Percentiles rank a stretch among this genome's conserved stretches.
phyloP scores from a whole-genome alignment of 2,888 invertebrate species.

The Scaeva pyrastri region DNA sequence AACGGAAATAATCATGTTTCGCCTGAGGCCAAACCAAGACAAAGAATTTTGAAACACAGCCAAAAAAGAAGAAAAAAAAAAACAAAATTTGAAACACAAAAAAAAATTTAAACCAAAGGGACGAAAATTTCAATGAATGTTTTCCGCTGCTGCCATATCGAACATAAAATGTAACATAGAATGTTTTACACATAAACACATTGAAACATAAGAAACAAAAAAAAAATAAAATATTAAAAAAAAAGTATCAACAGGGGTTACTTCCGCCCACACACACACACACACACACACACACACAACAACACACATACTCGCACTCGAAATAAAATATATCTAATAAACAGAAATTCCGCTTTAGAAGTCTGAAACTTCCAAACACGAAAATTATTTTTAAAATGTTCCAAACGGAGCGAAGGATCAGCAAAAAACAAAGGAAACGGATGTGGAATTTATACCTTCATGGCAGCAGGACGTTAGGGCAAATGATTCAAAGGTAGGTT shows the following conservation, averaged over 20 bases:
- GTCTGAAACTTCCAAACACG: slow-evolving; percentile 59
- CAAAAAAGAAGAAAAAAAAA: slow-evolving; percentile 22
- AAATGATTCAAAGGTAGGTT: slow-evolving; percentile 27
- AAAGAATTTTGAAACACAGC: slow-evolving; percentile 41
- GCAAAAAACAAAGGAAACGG: slow-evolving; percentile 59
- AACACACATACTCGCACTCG: not conserved
- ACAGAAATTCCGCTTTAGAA: slow-evolving; percentile 44
- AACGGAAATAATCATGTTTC: slow-evolving; percentile 72
- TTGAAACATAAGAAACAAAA: slow-evolving; percentile 1
- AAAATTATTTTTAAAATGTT: slow-evolving; percentile 70
- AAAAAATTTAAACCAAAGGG: slow-evolving; percentile 31
- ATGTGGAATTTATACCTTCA: slow-evolving; percentile 58
- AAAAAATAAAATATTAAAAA: slow-evolving; percentile 1
- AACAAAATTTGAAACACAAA: not conserved
- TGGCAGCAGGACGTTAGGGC: slow-evolving; percentile 22
- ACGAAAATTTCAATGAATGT: slow-evolving; percentile 48
- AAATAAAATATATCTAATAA: slow-evolving; percentile 37
- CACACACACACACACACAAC: not conserved
- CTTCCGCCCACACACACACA: slow-evolving; percentile 2
- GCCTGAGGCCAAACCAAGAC: slow-evolving; percentile 54
- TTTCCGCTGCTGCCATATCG: slow-evolving; percentile 22
- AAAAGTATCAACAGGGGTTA: slow-evolving; percentile 57
- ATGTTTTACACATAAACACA: slow-evolving; percentile 23
- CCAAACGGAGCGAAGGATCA: slow-evolving; percentile 19
- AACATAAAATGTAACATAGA: slow-evolving; percentile 31